These are phyloP conservation scores for Rhinopomastus cyanomelas DNA, from an alignment of 2,113 vertebrate species.

Conservation along the genomic window DNA sequence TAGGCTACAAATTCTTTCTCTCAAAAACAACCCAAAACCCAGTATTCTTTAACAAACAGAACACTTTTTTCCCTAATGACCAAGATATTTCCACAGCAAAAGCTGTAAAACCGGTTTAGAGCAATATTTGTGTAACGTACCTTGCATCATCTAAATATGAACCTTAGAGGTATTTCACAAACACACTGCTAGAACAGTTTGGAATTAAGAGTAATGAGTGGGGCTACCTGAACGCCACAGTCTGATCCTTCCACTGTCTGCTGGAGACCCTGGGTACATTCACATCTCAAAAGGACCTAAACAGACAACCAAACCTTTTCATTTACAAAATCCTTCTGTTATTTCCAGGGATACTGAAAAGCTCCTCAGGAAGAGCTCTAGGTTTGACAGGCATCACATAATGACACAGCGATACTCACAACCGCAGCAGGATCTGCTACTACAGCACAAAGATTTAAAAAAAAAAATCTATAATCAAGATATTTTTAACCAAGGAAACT, in stretches of 20 bases:
- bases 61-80: neutral
- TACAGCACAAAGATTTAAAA: neutral
- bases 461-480: neutral
- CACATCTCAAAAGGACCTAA: neutral
- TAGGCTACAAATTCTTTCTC: neutral
- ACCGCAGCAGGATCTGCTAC: neutral
- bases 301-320: neutral
- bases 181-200: neutral
- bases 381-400: neutral
- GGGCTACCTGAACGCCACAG: neutral
- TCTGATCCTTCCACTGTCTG: neutral
- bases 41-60: accelerated
- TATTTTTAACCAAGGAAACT: neutral
- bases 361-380: neutral
- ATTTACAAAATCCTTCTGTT: neutral
- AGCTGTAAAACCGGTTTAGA: neutral
- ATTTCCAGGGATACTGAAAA: neutral
- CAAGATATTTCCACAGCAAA: neutral
- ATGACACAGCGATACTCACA: neutral
- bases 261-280: neutral
- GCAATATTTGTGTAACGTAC: neutral
- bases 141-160: neutral
- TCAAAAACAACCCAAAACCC: neutral
- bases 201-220: neutral
- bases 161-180: neutral